Evolutionary conservation across 2,888 invertebrate species (phyloP), one percentile per base, ranked within the genome.

Genomic region (Drosophila hawaiiensis): DNA sequence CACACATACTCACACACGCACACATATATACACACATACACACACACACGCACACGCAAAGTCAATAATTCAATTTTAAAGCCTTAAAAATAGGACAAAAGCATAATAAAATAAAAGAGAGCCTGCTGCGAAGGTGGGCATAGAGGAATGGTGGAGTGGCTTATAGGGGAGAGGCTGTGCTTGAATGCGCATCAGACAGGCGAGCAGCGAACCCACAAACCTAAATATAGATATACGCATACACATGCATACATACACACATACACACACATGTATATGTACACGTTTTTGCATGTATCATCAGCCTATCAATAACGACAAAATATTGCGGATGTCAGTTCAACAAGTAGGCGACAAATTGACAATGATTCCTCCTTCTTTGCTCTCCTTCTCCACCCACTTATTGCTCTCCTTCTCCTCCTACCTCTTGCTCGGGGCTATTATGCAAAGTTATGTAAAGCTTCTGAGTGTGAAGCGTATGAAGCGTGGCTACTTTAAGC

Each of bases 31-130:
- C 52, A 41, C 55, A 62, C 55, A 62, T 9, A 19, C 19, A 39
- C 29, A 29, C 29, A 29, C n/a, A n/a, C 43, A 3, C 54, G 29
- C 22, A 29, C 22, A 31, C 28, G 31, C 28, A 39, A 66, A 63
- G 68, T 76, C 76, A 80, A 63, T 78, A 78, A 74, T 85, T 75
- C 69, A 84, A 70, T 79, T 82, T 78, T 72, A 89, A 82, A 82
- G 73, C 77, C 82, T 74, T 89, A 78, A 86, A 84, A 84, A 84
- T 84, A 84, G 88, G 73, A 86, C 87, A 83, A 83, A 75, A 62
- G 74, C 83, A 80, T 73, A 66, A 73, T 60, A 84, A 73, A 71
- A 76, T 69, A 68, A 67, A 65, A 60, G 47, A 16, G 25, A 47
- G 47, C 47, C 25, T 47, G 9, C 25, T 47, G 16, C 47, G 61